These are phyloP conservation scores for Molossus molossus DNA, from an alignment of 2,797 vertebrate species.

Conservation along the genomic window DNA sequence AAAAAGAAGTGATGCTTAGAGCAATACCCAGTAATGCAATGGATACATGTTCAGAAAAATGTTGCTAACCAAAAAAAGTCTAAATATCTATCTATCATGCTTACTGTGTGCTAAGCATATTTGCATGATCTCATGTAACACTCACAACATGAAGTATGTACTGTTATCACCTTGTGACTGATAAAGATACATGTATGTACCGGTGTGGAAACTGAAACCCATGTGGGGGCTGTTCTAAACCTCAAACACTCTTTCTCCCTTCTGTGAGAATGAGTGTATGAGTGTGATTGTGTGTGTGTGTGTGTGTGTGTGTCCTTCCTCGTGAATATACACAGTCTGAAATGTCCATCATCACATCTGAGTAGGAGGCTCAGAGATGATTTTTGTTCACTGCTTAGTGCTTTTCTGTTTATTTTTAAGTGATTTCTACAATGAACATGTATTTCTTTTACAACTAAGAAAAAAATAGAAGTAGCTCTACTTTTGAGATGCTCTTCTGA, in stretches of 20 bases:
- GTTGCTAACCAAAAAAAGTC: background rate
- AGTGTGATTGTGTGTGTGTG: background rate
- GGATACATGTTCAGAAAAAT: background rate
- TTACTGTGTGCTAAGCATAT: background rate
- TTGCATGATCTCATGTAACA: background rate
- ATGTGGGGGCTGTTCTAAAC: background rate
- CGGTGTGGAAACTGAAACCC: background rate
- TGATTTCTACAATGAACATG: background rate
- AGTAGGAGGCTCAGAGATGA: background rate
- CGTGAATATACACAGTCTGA: background rate
- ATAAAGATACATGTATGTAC: background rate
- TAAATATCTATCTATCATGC: background rate
- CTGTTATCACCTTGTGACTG: background rate
- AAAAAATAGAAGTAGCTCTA: background rate
- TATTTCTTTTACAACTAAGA: slow-evolving; percentile 18
- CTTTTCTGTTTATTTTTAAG: background rate
- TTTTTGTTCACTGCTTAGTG: background rate
- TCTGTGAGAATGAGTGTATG: background rate
- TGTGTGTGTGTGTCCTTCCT: background rate
- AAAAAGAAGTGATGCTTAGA: background rate
- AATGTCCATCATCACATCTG: background rate
- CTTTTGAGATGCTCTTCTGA: slow-evolving; percentile 15
- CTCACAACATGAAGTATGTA: background rate
- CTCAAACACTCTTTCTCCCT: background rate
- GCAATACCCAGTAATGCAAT: background rate